phyloP scores from a whole-genome alignment of 2,113 vertebrate species.

The Oncorhynchus clarkii region DNA sequence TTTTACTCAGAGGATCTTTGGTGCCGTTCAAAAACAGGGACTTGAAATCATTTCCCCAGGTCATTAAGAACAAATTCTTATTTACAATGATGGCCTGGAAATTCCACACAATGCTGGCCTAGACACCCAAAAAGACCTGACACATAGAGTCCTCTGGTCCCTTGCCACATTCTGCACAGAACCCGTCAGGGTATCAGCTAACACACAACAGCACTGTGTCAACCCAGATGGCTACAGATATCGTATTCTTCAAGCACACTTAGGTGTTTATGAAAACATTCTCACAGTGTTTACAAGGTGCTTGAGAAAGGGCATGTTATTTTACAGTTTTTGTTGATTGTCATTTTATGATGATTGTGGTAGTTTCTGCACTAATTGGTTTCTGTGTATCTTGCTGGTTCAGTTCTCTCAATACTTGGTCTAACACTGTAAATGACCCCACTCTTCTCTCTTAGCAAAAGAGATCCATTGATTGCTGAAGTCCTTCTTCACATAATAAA shows the following conservation, averaged over 20 bases:
- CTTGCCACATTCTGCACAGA: constrained; percentile 5
- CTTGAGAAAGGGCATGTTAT: neutral
- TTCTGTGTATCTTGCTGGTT: neutral
- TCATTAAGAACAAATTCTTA: too few relatives aligned
- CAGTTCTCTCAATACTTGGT: neutral
- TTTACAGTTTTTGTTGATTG: neutral
- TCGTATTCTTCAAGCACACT: too few relatives aligned
- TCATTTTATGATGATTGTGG: neutral
- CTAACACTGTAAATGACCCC: neutral
- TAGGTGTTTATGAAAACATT: neutral
- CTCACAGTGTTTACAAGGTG: neutral
- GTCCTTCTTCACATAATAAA: constrained; percentile 9
- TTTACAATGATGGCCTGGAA: too few relatives aligned
- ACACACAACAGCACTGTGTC: neutral
- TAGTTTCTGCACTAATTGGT: too few relatives aligned
- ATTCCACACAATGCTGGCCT: neutral
- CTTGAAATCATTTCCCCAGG: too few relatives aligned
- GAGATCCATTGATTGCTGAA: neutral
- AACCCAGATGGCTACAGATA: neutral
- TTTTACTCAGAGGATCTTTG: too few relatives aligned
- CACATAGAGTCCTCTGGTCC: neutral
- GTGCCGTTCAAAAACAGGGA: too few relatives aligned
- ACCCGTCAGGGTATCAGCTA: constrained; percentile 4
- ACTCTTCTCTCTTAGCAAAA: neutral
- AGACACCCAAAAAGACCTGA: neutral